A percentile compares a stretch with the other conserved stretches of the same genome.
Conservation (phyloP, 2,888 invertebrate species). For the Microplitis manilae region DNA sequence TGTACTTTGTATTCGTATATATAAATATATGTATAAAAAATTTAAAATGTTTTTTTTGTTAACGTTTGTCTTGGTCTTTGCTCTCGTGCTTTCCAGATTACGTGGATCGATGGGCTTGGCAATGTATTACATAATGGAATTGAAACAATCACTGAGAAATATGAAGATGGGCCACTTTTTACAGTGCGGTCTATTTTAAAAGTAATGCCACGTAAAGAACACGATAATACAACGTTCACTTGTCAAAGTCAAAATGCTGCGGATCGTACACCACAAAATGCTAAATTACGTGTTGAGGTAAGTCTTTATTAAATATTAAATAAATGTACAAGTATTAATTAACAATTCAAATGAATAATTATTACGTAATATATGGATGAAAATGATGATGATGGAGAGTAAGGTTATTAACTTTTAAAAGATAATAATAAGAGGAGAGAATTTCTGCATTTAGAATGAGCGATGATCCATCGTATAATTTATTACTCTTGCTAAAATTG, state of each 20-base stretch:
- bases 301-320: conserved; percentile 57
- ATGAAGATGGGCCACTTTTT: conserved; percentile 86
- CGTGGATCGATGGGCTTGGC: conserved; percentile 93
- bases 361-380: neutral
- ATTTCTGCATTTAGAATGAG: neutral
- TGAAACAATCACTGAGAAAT: conserved; percentile 82
- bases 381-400: neutral
- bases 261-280: conserved; percentile 86
- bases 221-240: conserved; percentile 92
- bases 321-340: neutral
- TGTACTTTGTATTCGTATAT: neutral
- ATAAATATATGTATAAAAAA: conserved; percentile 18
- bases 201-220: conserved; percentile 88
- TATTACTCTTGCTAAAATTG: conserved; percentile 19
- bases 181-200: conserved; percentile 89
- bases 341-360: conserved; percentile 19
- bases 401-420: neutral
- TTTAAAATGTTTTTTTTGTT: conserved; percentile 25
- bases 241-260: conserved; percentile 95
- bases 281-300: conserved; percentile 86
- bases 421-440: neutral
- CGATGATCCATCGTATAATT: conserved; percentile 22
- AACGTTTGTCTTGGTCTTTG: conserved; percentile 10
- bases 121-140: conserved; percentile 87
- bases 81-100: conserved; percentile 76